Evolutionary conservation across 2,113 vertebrate species (phyloP), one percentile per base, ranked within the genome.

Genomic region (Cettia cetti): DNA sequence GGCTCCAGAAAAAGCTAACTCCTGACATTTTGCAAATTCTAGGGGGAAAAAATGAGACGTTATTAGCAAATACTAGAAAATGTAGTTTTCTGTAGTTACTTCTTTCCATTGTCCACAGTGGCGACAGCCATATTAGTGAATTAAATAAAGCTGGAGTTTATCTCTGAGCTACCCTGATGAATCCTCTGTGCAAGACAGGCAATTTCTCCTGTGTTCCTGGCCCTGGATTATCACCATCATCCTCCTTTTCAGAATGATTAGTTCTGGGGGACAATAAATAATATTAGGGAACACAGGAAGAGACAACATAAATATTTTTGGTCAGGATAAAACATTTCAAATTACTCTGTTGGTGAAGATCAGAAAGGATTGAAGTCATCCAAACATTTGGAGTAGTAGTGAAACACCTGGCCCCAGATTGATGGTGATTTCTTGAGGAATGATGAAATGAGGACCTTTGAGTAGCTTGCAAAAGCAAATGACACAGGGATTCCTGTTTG

Each of bases 11-110:
- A 19, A 15, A 49, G 24, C 17, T 27, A 22, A 15, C 6, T 53
- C n/a, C 24, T 26, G 21, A 21, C 11, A 40, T 70, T 70, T 77
- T 56, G 10, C 31, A 14, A 77, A 56, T 56, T 49, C 17, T 23
- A 49, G 18, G 15, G 6, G 5, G 1, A 5, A 35, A 28, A 47
- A 15, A 9, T 8, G 4, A 33, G 6, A 19, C 33, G 1, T 28
- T 63, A 2, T 45, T 17, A n/a, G 9, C 10, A 82, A 66, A 53
- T 30, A 8, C 24, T 69, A 37, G 40, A 49, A 76, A 61, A 30
- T 5, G 5, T 7, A 2, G 2, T 37, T 63, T 90, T 49, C 22
- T 90, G 26, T 28, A 42, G 18, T 42, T 69, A 3, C 14, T 35
- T 69, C 12, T 69, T 90, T 69, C 15, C 31, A 23, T 77, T 70